Conservation (phyloP, 2,888 invertebrate genomes). For the Lottia scabra region DNA sequence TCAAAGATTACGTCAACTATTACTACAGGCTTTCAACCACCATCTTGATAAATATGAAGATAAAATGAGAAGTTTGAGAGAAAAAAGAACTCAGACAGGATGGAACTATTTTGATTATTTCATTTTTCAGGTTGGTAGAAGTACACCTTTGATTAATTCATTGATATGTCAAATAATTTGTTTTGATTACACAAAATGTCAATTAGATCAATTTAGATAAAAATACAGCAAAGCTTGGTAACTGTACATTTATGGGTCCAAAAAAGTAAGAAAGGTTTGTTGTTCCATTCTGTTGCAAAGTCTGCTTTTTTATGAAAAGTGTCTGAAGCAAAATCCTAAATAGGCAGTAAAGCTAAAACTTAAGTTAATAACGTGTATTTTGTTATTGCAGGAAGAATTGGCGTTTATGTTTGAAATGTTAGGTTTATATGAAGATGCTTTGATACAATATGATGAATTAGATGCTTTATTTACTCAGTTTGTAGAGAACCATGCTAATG, state of each 20-base stretch:
- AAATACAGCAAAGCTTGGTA: too few relatives aligned
- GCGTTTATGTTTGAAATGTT: constrained; percentile 95
- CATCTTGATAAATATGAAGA: constrained; percentile 87
- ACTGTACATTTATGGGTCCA: too few relatives aligned
- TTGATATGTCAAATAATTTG: too few relatives aligned
- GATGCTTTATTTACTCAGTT: constrained; percentile 97
- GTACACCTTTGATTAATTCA: too few relatives aligned
- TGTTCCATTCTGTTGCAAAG: too few relatives aligned
- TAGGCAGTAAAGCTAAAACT: too few relatives aligned
- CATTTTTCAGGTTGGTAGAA: constrained; percentile 80
- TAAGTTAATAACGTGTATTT: background rate
- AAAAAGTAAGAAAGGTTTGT: too few relatives aligned
- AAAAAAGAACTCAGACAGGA: constrained; percentile 87
- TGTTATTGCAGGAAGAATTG: constrained; percentile 83
- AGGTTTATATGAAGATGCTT: constrained; percentile 90
- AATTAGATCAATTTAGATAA: too few relatives aligned
- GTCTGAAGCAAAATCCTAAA: too few relatives aligned
- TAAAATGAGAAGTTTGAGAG: constrained; percentile 88
- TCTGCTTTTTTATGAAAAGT: too few relatives aligned
- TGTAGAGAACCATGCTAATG: constrained; percentile 90
- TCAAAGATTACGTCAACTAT: constrained; percentile 83
- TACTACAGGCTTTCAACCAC: constrained; percentile 88
- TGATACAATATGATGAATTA: constrained; percentile 96
- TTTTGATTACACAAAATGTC: too few relatives aligned
- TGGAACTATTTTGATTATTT: constrained; percentile 98